Evolutionary conservation across 1,140 invertebrate species (phyloP).

Genomic region (Rhopalosiphum maidis): DNA sequence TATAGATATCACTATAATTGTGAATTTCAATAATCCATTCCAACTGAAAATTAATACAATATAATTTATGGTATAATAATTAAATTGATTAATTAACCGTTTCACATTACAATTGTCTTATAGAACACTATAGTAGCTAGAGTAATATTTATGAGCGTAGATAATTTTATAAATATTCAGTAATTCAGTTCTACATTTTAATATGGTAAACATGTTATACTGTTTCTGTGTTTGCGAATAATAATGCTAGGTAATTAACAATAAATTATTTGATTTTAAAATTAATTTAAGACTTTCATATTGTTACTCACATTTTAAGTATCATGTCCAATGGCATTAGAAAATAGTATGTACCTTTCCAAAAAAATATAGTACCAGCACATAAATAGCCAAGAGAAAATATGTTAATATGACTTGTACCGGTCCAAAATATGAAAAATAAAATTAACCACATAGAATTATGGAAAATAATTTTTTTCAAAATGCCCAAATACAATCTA

Average conservation of each 20-base stretch:
- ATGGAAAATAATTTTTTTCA: neutral
- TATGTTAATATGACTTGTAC: neutral
- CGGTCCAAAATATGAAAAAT: neutral
- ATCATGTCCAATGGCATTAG: neutral
- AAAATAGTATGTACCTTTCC: constrained; percentile 26
- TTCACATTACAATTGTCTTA: neutral
- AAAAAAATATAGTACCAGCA: neutral
- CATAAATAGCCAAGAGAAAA: constrained; percentile 24
- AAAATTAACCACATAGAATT: constrained; percentile 16
- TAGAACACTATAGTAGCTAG: neutral
- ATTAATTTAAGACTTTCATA: neutral
- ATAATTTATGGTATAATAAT: neutral
- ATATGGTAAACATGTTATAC: neutral
- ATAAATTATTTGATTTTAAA: neutral
- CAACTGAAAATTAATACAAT: constrained; percentile 4
- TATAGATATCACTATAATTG: neutral
- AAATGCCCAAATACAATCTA: neutral
- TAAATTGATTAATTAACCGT: neutral
- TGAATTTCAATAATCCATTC: neutral
- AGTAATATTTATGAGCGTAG: neutral
- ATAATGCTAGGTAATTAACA: neutral
- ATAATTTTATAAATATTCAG: neutral
- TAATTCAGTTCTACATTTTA: neutral
- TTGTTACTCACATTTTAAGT: neutral
- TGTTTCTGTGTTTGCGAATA: neutral